These are phyloP conservation scores for Caenorhabditis latens DNA, from an alignment of 1,140 invertebrate genomes.

Conservation along the genomic window DNA sequence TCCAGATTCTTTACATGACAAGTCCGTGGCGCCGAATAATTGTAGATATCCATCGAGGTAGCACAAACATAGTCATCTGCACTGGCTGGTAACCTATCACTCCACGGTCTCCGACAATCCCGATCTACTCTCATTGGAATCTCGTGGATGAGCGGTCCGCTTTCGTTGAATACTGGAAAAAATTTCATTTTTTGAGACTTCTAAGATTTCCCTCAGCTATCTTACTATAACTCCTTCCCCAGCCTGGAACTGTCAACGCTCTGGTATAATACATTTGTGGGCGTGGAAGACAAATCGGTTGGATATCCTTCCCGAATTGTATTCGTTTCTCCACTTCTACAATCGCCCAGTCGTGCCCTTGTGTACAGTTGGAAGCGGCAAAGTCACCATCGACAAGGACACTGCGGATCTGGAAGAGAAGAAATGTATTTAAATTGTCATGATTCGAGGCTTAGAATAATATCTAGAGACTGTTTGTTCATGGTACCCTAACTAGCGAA, in stretches of 20 bases:
- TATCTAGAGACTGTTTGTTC: too few species aligned
- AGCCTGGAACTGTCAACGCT: conserved; percentile 49
- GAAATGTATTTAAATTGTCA: too few species aligned
- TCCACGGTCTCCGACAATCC: conserved; percentile 63
- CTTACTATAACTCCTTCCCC: conserved; percentile 57
- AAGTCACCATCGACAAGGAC: conserved; percentile 64
- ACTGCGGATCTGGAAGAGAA: conserved; percentile 65
- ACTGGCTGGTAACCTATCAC: conserved; percentile 66
- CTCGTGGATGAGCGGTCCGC: conserved; percentile 67
- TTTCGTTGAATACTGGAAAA: conserved; percentile 54
- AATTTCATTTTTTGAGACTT: not conserved
- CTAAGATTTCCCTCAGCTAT: not conserved
- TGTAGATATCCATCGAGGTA: conserved; percentile 65
- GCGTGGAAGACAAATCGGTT: conserved; percentile 66
- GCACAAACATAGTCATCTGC: conserved; percentile 69
- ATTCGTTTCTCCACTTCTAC: conserved; percentile 66
- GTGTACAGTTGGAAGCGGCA: conserved; percentile 49
- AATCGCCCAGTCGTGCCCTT: conserved; percentile 69
- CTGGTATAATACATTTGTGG: conserved; percentile 24
- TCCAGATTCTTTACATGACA: conserved; percentile 44
- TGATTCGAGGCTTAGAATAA: too few species aligned
- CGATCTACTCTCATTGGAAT: conserved; percentile 68
- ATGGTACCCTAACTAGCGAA: too few species aligned
- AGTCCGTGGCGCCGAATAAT: conserved; percentile 66
- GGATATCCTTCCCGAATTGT: conserved; percentile 51